Base-by-base conservation (phyloP, 2,797 vertebrate species). In the Lycodopsis pacificus region DNA sequence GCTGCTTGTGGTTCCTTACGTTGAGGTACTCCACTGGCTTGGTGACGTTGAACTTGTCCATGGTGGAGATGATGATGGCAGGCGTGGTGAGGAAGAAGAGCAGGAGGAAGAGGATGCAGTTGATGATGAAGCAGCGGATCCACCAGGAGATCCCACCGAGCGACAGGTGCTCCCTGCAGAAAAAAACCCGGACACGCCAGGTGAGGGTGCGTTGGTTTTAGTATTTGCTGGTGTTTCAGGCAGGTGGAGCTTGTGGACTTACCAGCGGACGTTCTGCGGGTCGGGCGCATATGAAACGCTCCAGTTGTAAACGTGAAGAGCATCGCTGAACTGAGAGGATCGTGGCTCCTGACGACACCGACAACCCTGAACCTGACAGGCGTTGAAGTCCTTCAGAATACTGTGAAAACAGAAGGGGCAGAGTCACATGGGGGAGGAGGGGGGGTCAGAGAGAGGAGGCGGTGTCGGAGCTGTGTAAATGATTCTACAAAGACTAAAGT, bases 31-130 rank as follows among this genome's bases (percentile, higher is more conserved):
- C 98, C 80, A 99, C 98, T 0, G 98, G 98, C 85, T 99, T 99
- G 88, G 98, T 99, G 85, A 99, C 98, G 12, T 99, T 99, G 90
- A 99, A 99, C 94, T 99, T 99, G 96, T 99, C 98, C 98, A 99
- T 99, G 71, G 98, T 99, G 85, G 96, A 96, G 94, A 99, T 99
- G 93, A 99, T 99, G 92, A 99, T 99, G 86, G 98, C 98, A 0
- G 98, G 98, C 0, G 98, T 99, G 74, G 98, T 99, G 91, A 99
- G 97, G 94, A 99, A 99, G 95, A 99, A 99, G 79, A 99, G 98
- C 48, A 99, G 94, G 79, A 99, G 88, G 92, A 99, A 99, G 87
- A 99, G 97, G 88, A 98, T 96, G 76, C 95, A 95, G 42, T 99
- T 99, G 93, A 99, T 99, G 89, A 99, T 94, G 4, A 98, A 96